Conservation (phyloP, 2,888 invertebrate genomes). For the Biston stratarius region DNA sequence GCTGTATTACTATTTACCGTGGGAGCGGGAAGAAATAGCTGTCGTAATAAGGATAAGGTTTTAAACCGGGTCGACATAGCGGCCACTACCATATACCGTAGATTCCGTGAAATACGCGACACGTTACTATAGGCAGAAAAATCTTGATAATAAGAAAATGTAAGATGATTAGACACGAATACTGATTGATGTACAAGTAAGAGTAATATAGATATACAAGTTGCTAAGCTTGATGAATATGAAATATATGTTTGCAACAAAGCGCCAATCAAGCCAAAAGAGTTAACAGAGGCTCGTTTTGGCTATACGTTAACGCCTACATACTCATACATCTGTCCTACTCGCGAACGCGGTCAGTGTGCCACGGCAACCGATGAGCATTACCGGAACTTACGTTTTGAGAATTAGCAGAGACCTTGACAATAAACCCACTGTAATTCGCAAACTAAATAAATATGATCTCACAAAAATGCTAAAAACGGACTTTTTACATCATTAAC, state of each 20-base stretch:
- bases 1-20: slow-evolving; percentile 11
- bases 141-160: slow-evolving; percentile 41
- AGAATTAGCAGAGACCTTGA: slow-evolving; percentile 61
- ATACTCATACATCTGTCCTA: slow-evolving; percentile 61
- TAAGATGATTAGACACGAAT: slow-evolving; percentile 17
- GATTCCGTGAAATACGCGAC: slow-evolving; percentile 51
- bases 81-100: slow-evolving; percentile 46
- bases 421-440: slow-evolving; percentile 50
- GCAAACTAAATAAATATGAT: slow-evolving; percentile 34
- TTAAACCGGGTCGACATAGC: slow-evolving; percentile 51
- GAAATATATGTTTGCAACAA: slow-evolving; percentile 37
- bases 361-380: slow-evolving; percentile 76
- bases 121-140: slow-evolving; percentile 38
- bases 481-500: slow-evolving; percentile 26
- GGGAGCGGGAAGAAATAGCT: slow-evolving; percentile 34
- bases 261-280: slow-evolving; percentile 43
- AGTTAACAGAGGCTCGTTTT: slow-evolving; percentile 48
- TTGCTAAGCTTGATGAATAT: slow-evolving; percentile 26
- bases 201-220: slow-evolving; percentile 27
- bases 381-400: slow-evolving; percentile 69
- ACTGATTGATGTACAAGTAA: slow-evolving; percentile 12
- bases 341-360: slow-evolving; percentile 78
- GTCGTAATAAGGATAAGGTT: slow-evolving; percentile 41
- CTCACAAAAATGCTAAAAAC: slow-evolving; percentile 22
- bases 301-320: slow-evolving; percentile 66